These are phyloP conservation scores for Syndactyla subalaris DNA, from an alignment of 2,797 vertebrate genomes.

Conservation along the genomic window DNA sequence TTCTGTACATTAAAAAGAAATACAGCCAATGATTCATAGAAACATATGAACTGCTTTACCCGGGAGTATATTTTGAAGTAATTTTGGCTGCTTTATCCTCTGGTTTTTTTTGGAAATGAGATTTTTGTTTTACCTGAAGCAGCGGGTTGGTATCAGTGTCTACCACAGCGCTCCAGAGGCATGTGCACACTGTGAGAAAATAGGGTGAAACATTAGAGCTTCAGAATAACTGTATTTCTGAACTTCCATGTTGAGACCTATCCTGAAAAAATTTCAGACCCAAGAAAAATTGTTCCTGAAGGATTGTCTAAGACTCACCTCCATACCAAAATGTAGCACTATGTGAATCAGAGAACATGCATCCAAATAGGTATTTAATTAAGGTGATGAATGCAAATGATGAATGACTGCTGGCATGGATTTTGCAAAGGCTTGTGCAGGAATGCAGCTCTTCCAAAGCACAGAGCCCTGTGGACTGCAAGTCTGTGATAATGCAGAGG, in stretches of 20 bases:
- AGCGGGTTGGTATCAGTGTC: background rate
- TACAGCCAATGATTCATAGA: conserved; percentile 3
- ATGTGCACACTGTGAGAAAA: background rate
- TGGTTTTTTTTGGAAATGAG: background rate
- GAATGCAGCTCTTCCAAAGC: background rate
- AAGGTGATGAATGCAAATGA: conserved; percentile 2
- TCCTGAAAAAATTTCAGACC: background rate
- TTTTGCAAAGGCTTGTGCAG: background rate
- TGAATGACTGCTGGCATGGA: background rate
- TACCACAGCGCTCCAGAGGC: background rate
- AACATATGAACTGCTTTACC: background rate
- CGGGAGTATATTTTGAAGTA: background rate
- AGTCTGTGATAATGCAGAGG: background rate
- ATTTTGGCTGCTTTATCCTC: conserved; percentile 14
- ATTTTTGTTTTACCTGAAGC: conserved; percentile 32
- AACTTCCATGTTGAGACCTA: background rate
- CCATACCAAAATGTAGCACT: background rate
- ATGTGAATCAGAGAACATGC: background rate
- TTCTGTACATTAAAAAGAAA: conserved; percentile 32
- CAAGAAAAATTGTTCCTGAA: background rate
- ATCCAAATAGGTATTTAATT: background rate
- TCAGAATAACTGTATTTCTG: background rate
- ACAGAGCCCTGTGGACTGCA: background rate
- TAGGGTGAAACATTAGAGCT: background rate
- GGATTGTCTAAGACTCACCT: background rate